Conservation (phyloP, 2,888 invertebrate genomes). For the Colostygia pectinataria region DNA sequence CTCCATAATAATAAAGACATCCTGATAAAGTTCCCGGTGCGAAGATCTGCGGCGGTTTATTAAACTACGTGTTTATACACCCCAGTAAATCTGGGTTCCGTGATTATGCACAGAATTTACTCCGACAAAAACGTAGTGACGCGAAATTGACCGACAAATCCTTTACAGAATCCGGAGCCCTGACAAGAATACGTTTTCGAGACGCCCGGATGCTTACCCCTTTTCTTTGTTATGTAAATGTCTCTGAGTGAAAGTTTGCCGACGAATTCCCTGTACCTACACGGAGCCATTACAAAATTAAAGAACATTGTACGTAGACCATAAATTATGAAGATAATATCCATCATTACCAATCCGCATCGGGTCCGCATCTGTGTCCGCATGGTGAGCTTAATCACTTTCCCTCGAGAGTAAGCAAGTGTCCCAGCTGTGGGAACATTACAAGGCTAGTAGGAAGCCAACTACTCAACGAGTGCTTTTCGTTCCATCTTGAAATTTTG, state of each 20-base stretch:
- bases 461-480: too few species aligned
- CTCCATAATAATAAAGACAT: conserved; percentile 38
- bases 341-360: too few species aligned
- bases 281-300: conserved; percentile 77
- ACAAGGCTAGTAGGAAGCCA: too few species aligned
- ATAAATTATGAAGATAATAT: too few species aligned
- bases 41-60: conserved; percentile 43
- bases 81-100: conserved; percentile 40
- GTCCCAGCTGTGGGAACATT: too few species aligned
- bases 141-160: conserved; percentile 71
- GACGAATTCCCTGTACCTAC: conserved; percentile 66
- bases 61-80: conserved; percentile 46
- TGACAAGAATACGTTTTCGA: conserved; percentile 68
- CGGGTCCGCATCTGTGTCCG: too few species aligned
- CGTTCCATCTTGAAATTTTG: too few species aligned
- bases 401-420: too few species aligned
- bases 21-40: conserved; percentile 41
- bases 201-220: conserved; percentile 64
- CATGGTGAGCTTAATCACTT: too few species aligned
- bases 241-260: conserved; percentile 66
- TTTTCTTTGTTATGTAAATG: conserved; percentile 77
- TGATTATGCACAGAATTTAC: conserved; percentile 57
- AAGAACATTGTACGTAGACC: too few species aligned
- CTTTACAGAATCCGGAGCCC: conserved; percentile 62
- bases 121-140: conserved; percentile 57